Evolutionary conservation across 2,888 invertebrate species (phyloP), one percentile per base, ranked within the genome.

Genomic region (Eulithis testata): DNA sequence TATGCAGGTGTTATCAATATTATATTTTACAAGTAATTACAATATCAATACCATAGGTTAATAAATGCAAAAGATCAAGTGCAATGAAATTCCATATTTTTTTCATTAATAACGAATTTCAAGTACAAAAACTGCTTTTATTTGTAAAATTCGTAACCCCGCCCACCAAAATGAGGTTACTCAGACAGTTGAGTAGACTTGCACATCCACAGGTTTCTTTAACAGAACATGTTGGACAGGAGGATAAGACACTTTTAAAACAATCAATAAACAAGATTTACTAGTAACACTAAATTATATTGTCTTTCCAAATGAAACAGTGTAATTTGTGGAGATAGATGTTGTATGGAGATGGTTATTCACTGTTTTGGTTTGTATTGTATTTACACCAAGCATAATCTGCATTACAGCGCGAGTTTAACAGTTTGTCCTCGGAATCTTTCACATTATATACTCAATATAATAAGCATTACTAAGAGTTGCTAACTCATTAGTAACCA

Each of bases 41-140:
- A 93, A 90, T 92, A 91, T 91, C 88, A 90, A 74, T 92, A 93
- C 93, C 91, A 86, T 93, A 92, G 89, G 93, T 93, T 93, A 92
- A 93, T 93, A 93, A 93, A 93, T 93, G 93, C 93, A 93, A 91
- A 91, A 93, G 90, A 93, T 92, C 91, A 91, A 93, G 93, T 93
- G 93, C 93, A 92, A 89, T 89, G 81, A 89, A 90, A 90, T 86
- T 88, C 85, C 81, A 88, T 82, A 81, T 80, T 81, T 79, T 78
- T 85, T 83, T 85, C 84, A 82, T 82, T 79, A 83, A 81, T 85
- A 86, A 85, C 80, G 84, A 88, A 88, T 82, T 86, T 85, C 82
- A 82, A 80, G 80, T 84, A 87, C 84, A 86, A 84, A 84, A 83
- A 81, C 74, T 69, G 77, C 76, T 81, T 77, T 85, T 83, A 81